Percentiles rank a stretch among this genome's conserved stretches.
phyloP scores from a whole-genome alignment of 2,888 invertebrate genomes.

The Nipponacmea schrenckii region DNA sequence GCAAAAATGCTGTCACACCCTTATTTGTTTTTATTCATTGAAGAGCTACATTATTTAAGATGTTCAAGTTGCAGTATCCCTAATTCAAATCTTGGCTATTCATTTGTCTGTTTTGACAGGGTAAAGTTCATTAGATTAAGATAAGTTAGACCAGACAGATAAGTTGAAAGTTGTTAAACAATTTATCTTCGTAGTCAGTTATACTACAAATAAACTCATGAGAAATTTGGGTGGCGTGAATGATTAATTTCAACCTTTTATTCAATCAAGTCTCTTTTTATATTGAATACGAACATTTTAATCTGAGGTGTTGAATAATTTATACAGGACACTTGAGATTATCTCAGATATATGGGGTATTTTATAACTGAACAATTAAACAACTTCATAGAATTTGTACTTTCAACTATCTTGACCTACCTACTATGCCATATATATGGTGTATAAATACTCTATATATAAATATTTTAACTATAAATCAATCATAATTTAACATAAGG shows the following conservation, averaged over 20 bases:
- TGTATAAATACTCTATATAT: too few relatives aligned
- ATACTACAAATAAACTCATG: background rate
- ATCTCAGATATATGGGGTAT: background rate
- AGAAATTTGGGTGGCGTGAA: background rate
- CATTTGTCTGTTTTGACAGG: background rate
- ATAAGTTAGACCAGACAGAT: background rate
- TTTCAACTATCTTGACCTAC: too few relatives aligned
- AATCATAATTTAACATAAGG: too few relatives aligned
- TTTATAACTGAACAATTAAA: too few relatives aligned
- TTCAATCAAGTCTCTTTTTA: too few relatives aligned
- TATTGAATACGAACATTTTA: background rate
- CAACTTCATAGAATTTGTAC: too few relatives aligned
- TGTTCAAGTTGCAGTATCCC: too few relatives aligned
- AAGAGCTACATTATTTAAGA: background rate
- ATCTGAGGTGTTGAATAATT: background rate
- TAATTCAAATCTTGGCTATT: background rate
- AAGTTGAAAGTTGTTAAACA: slow-evolving; percentile 2
- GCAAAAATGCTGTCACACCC: slow-evolving; percentile 3
- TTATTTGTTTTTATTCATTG: background rate
- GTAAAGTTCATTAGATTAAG: slow-evolving; percentile 6
- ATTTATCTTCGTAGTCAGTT: background rate
- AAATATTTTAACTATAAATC: too few relatives aligned
- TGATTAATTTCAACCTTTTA: too few relatives aligned
- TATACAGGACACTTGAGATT: background rate
- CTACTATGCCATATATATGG: too few relatives aligned